Percentiles rank a stretch among this genome's conserved stretches.
These are phyloP conservation scores for Adoxophyes honmai DNA, from an alignment of 1,140 invertebrate species.

Conservation along the genomic window DNA sequence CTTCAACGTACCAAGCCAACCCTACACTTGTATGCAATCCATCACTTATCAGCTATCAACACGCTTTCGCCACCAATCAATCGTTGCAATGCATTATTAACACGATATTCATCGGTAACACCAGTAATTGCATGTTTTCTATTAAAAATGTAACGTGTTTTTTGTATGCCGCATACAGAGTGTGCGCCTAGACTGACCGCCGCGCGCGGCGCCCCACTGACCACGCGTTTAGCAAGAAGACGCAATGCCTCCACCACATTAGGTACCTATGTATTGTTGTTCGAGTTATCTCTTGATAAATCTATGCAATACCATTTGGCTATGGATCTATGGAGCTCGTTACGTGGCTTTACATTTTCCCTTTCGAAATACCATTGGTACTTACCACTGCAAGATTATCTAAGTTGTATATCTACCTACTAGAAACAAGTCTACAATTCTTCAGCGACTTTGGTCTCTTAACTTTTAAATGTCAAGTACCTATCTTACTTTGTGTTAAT, in stretches of 20 bases:
- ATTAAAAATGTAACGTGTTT: not conserved
- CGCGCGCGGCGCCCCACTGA: constrained; percentile 43
- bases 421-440: too few relatives aligned
- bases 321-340: constrained; percentile 17
- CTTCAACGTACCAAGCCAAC: too few relatives aligned
- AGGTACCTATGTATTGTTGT: constrained; percentile 53
- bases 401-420: too few relatives aligned
- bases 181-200: constrained; percentile 40
- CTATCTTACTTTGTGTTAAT: too few relatives aligned
- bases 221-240: constrained; percentile 44
- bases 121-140: not conserved
- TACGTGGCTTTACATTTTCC: constrained; percentile 30
- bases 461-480: too few relatives aligned
- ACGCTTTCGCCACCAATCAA: not conserved
- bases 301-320: constrained; percentile 36
- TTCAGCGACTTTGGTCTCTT: too few relatives aligned
- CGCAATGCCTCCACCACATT: constrained; percentile 31
- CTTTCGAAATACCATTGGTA: constrained; percentile 19
- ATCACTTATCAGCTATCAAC: constrained; percentile 7
- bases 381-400: too few relatives aligned
- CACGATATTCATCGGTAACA: not conserved
- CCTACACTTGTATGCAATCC: not conserved
- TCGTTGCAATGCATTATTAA: not conserved
- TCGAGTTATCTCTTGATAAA: constrained; percentile 40
- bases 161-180: constrained; percentile 11